Conservation (phyloP, 2,888 invertebrate species). For the Clitarchus hookeri region DNA sequence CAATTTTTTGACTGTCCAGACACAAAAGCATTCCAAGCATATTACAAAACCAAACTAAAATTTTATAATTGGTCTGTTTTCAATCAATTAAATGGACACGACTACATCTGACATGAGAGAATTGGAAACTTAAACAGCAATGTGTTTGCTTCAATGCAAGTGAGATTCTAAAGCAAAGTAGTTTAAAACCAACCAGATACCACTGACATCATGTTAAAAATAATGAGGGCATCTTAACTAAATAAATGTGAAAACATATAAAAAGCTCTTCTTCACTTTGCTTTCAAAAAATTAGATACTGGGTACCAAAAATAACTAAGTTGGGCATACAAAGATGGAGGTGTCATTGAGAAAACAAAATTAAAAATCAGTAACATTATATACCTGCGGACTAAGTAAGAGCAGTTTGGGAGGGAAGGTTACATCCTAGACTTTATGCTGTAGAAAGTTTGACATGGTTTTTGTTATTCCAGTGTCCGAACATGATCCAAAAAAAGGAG, state of each 20-base stretch:
- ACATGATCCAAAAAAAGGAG: too few species aligned
- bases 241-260: not conserved
- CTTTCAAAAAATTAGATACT: too few species aligned
- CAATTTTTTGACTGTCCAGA: not conserved
- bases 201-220: not conserved
- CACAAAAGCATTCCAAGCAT: not conserved
- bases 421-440: too few species aligned
- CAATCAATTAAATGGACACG: not conserved
- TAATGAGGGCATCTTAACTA: not conserved
- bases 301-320: too few species aligned
- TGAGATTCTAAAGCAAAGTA: not conserved
- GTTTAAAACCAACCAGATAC: not conserved
- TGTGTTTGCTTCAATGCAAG: not conserved
- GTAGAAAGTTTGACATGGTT: too few species aligned
- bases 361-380: too few species aligned
- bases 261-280: not conserved
- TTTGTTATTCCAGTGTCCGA: too few species aligned
- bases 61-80: not conserved
- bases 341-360: too few species aligned
- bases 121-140: not conserved
- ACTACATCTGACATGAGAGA: not conserved
- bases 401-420: too few species aligned
- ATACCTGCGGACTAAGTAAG: too few species aligned
- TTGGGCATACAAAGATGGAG: too few species aligned
- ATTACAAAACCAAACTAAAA: conserved; percentile 5